phyloP scores from a whole-genome alignment of 2,888 invertebrate species.

The Ectemnius lituratus region DNA sequence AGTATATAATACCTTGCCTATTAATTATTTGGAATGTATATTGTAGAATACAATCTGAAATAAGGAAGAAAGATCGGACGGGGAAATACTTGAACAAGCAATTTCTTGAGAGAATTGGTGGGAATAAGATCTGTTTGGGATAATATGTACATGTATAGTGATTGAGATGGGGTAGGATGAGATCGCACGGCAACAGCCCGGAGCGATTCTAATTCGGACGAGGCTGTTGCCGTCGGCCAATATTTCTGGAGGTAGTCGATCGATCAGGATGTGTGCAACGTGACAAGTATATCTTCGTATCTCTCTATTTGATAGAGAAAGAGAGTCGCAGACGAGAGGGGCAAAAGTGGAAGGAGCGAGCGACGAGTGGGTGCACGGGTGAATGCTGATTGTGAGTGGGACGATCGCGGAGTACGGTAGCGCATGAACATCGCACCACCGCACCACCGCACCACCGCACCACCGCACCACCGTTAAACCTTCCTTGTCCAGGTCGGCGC shows the following conservation, averaged over 20 bases:
- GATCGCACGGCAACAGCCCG: slow-evolving; percentile 27
- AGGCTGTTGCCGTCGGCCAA: slow-evolving; percentile 11
- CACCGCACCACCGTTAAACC: too few relatives aligned
- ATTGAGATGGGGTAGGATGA: slow-evolving; percentile 10
- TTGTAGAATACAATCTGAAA: too few relatives aligned
- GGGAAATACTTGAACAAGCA: too few relatives aligned
- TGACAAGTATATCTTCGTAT: background rate
- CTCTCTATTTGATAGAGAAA: slow-evolving; percentile 28
- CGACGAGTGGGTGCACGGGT: slow-evolving; percentile 26
- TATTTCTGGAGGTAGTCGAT: slow-evolving; percentile 4
- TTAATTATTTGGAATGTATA: too few relatives aligned
- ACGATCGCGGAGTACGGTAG: slow-evolving; percentile 41
- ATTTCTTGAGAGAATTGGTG: too few relatives aligned
- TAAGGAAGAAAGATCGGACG: too few relatives aligned
- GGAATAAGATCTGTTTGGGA: too few relatives aligned
- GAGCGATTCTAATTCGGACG: slow-evolving; percentile 16
- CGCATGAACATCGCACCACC: slow-evolving; percentile 10
- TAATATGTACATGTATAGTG: too few relatives aligned
- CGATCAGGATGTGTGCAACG: slow-evolving; percentile 6
- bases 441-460: too few relatives aligned
- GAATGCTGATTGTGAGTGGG: slow-evolving; percentile 1
- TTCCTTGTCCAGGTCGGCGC: too few relatives aligned
- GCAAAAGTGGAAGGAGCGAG: slow-evolving; percentile 7
- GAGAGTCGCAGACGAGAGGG: slow-evolving; percentile 12
- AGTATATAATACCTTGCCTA: too few relatives aligned